phyloP scores from a whole-genome alignment of 2,888 invertebrate genomes.

The Philaethria dido region DNA sequence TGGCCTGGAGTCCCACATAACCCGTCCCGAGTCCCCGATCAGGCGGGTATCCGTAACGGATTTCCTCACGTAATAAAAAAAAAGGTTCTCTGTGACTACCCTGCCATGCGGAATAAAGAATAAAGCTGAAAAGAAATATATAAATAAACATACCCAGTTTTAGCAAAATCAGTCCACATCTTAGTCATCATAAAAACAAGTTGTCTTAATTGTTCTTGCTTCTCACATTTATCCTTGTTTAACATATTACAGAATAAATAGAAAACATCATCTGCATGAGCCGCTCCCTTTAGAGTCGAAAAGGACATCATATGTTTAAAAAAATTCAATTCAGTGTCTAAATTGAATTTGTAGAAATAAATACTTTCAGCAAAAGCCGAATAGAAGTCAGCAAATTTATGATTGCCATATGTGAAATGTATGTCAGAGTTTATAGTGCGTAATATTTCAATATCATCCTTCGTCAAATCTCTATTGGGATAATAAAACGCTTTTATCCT shows the following conservation, averaged over 20 bases:
- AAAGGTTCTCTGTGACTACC: too few species aligned
- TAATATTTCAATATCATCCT: conserved; percentile 40
- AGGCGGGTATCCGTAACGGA: too few species aligned
- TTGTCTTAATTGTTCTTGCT: conserved; percentile 52
- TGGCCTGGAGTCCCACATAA: too few species aligned
- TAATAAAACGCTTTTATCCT: conserved; percentile 49
- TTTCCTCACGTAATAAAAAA: too few species aligned
- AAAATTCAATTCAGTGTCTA: conserved; percentile 50
- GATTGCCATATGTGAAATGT: conserved; percentile 45
- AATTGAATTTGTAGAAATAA: conserved; percentile 52
- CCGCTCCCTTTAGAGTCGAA: conserved; percentile 53
- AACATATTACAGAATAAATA: conserved; percentile 63
- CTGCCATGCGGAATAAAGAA: too few species aligned
- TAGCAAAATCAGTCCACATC: conserved; percentile 74
- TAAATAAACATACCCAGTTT: conserved; percentile 64
- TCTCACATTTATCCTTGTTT: conserved; percentile 55
- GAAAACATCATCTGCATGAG: conserved; percentile 70
- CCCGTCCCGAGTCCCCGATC: too few species aligned
- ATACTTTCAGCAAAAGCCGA: conserved; percentile 38
- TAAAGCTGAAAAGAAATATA: too few species aligned
- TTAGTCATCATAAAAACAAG: conserved; percentile 59
- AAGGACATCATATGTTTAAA: conserved; percentile 45
- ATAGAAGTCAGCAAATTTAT: conserved; percentile 49
- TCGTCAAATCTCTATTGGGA: conserved; percentile 44
- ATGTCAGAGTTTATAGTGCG: conserved; percentile 44